Evolutionary conservation across 37 sponge, comb jelly and placozoan species (phyloP).

Genomic region (Crambe crambe): DNA sequence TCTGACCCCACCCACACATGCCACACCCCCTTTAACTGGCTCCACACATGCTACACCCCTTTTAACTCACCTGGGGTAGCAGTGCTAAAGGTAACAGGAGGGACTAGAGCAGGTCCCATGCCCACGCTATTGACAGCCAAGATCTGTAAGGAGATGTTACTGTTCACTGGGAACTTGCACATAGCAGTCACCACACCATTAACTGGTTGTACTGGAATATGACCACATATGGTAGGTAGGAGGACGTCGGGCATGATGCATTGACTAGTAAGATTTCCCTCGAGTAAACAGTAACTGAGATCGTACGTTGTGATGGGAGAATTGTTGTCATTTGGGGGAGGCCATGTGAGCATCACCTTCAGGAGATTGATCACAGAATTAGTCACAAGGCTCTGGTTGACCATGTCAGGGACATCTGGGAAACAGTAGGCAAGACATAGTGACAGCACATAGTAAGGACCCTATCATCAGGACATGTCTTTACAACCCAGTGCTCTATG

Average conservation of each 20-base stretch:
- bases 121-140: constrained; percentile 9
- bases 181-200: neutral
- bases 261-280: no score
- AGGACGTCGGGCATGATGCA: neutral
- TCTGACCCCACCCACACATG: no score
- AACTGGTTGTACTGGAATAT: neutral
- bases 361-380: neutral
- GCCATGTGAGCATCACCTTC: constrained; percentile 2
- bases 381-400: constrained; percentile 8
- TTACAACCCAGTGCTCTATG: no score
- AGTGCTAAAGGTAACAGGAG: neutral
- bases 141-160: neutral
- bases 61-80: neutral
- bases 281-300: neutral
- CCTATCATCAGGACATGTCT: neutral
- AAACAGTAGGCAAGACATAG: constrained; percentile 11
- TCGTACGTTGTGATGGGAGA: constrained; percentile 33
- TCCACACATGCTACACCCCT: neutral
- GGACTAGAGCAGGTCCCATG: neutral
- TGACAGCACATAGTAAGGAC: neutral
- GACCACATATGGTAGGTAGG: neutral
- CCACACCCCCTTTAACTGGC: no score
- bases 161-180: neutral
- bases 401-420: constrained; percentile 30
- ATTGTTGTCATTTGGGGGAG: constrained; percentile 27